Percentiles rank a stretch among this genome's conserved stretches.
phyloP scores from a whole-genome alignment of 2,113 vertebrate species.

The Clinocottus analis region DNA sequence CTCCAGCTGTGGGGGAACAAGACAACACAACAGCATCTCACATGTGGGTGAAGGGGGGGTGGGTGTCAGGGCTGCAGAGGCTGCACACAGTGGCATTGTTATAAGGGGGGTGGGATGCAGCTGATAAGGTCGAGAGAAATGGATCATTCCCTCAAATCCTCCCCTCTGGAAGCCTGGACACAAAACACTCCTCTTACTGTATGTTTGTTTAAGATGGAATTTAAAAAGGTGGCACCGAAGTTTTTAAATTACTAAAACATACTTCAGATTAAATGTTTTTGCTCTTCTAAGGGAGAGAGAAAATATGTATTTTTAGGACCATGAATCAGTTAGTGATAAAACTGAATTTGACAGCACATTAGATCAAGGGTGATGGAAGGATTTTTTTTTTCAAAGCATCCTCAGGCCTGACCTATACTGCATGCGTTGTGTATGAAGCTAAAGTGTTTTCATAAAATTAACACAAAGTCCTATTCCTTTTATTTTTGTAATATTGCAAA shows the following conservation, averaged over 20 bases:
- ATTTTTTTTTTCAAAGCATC: background rate
- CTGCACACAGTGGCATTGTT: conserved; percentile 80
- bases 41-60: conserved; percentile 64
- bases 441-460: background rate
- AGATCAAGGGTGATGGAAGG: background rate
- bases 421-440: background rate
- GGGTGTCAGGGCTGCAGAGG: conserved; percentile 64
- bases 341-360: conserved; percentile 6
- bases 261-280: conserved; percentile 17
- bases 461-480: background rate
- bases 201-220: conserved; percentile 37
- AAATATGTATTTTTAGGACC: conserved; percentile 13
- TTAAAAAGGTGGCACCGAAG: background rate
- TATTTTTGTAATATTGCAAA: background rate
- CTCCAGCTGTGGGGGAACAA: conserved; percentile 86
- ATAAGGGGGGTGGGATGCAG: conserved; percentile 62
- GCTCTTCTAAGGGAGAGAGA: background rate
- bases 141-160: conserved; percentile 76
- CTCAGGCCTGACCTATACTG: background rate
- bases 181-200: conserved; percentile 56
- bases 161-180: conserved; percentile 59
- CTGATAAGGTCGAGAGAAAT: conserved; percentile 80
- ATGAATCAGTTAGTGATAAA: conserved; percentile 26
- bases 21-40: conserved; percentile 87
- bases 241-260: conserved; percentile 7